Evolutionary conservation across 2,797 vertebrate genomes (phyloP).

Genomic region (Halcyon chelicuti): DNA sequence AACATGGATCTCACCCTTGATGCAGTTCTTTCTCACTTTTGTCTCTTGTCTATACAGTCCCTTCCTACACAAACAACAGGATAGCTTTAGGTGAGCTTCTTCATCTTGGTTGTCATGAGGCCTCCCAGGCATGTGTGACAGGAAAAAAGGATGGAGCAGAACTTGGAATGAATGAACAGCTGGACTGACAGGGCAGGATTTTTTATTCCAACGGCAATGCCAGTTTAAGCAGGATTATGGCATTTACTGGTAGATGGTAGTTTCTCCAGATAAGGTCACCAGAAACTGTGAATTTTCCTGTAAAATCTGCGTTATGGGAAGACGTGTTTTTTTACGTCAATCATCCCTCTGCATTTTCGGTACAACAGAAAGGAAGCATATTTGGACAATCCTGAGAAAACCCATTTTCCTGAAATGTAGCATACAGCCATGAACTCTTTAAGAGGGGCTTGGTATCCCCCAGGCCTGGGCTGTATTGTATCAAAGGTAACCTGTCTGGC

Average conservation of each 20-base stretch:
- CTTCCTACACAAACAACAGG: neutral
- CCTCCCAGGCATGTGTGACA: neutral
- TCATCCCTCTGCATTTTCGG: neutral
- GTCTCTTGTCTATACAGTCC: neutral
- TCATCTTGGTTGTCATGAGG: neutral
- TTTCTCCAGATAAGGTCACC: neutral
- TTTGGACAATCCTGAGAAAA: neutral
- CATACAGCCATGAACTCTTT: neutral
- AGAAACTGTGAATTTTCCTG: neutral
- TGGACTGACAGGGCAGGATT: neutral
- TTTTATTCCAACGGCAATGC: neutral
- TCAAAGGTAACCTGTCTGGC: neutral
- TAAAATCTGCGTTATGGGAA: neutral
- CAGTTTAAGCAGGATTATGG: neutral
- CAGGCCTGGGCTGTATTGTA: neutral
- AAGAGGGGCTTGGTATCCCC: neutral
- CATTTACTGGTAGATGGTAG: neutral
- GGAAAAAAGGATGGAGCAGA: neutral
- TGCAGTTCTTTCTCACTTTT: neutral
- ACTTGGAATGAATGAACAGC: neutral
- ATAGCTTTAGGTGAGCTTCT: neutral
- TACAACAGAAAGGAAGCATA: neutral
- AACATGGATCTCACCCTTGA: neutral
- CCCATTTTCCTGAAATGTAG: neutral
- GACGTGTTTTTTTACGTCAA: neutral